A percentile compares a stretch with the other conserved stretches of the same genome.
These are phyloP conservation scores for Tokudaia tokunoshimensis DNA, from an alignment of 2,797 vertebrate genomes.

Conservation along the genomic window DNA sequence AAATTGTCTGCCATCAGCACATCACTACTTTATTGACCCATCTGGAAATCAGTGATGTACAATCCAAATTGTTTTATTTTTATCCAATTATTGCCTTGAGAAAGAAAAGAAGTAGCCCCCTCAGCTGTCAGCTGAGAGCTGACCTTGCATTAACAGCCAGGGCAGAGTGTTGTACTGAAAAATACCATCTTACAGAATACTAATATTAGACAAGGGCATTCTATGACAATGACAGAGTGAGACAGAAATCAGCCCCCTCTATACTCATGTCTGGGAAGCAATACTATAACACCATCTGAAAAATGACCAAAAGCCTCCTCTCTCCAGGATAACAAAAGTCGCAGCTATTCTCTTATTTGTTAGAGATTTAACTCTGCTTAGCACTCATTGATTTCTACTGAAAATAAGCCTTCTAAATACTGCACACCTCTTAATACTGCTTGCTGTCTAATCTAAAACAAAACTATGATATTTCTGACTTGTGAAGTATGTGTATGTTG, in stretches of 20 bases:
- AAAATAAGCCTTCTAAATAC: background rate
- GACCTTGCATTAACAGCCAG: background rate
- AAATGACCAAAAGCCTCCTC: background rate
- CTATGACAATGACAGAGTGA: slow-evolving; percentile 8
- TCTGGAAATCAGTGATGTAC: slow-evolving; percentile 58
- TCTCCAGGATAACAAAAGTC: background rate
- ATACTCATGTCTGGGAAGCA: background rate
- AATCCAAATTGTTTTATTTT: slow-evolving; percentile 67
- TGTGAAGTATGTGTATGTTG: background rate
- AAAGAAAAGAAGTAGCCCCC: slow-evolving; percentile 30
- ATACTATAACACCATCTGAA: background rate
- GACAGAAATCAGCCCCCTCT: background rate
- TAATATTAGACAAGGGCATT: slow-evolving; percentile 17
- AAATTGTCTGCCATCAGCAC: slow-evolving; percentile 11
- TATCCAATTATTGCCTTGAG: slow-evolving; percentile 66
- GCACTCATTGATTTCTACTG: background rate
- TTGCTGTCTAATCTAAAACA: no score
- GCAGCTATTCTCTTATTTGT: background rate
- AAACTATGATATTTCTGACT: background rate
- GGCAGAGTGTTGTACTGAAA: background rate
- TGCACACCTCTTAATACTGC: background rate
- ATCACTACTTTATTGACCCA: slow-evolving; percentile 55
- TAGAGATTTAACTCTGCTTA: fast-evolving
- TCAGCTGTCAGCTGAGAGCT: slow-evolving; percentile 62
- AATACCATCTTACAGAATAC: background rate